Percentiles rank a stretch among this genome's conserved stretches.
These are phyloP conservation scores for Globodera rostochiensis DNA, from an alignment of 1,140 invertebrate species.

Conservation along the genomic window DNA sequence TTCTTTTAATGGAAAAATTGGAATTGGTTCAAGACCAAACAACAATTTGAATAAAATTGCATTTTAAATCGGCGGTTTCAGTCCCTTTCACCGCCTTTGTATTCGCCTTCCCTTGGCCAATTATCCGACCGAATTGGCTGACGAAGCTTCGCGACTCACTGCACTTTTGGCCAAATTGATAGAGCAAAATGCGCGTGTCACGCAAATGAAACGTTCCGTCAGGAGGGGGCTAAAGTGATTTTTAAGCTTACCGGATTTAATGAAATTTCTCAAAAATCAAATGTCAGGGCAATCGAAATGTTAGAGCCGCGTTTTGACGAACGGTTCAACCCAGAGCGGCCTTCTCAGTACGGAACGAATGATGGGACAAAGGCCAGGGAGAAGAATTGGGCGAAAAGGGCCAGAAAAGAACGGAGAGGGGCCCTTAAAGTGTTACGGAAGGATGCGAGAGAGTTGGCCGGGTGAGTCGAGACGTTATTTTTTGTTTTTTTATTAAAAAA, in stretches of 20 bases:
- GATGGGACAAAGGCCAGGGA: conserved; percentile 20
- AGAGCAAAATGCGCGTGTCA: neutral
- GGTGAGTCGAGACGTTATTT: conserved; percentile 7
- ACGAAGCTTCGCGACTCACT: neutral
- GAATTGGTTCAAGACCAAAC: neutral
- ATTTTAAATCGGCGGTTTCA: neutral
- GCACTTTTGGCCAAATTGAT: neutral
- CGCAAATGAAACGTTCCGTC: conserved; percentile 10
- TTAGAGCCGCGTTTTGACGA: conserved; percentile 37
- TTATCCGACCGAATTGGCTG: conserved; percentile 1
- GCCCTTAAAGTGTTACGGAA: conserved; percentile 37
- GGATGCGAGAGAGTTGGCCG: conserved; percentile 35
- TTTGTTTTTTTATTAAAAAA: neutral
- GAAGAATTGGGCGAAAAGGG: conserved; percentile 30
- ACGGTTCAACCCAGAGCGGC: conserved; percentile 33
- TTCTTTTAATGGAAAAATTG: neutral
- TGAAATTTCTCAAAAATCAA: neutral
- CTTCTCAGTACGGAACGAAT: neutral
- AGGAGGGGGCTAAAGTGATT: conserved; percentile 2
- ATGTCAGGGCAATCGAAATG: conserved; percentile 28
- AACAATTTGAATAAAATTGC: neutral
- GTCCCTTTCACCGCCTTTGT: neutral
- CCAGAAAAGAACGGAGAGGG: conserved; percentile 30
- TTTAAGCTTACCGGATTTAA: neutral
- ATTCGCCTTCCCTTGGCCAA: neutral